A percentile compares a stretch with the other conserved stretches of the same genome.
Conservation (phyloP, 2,797 vertebrate species). For the Crypturellus tataupa region DNA sequence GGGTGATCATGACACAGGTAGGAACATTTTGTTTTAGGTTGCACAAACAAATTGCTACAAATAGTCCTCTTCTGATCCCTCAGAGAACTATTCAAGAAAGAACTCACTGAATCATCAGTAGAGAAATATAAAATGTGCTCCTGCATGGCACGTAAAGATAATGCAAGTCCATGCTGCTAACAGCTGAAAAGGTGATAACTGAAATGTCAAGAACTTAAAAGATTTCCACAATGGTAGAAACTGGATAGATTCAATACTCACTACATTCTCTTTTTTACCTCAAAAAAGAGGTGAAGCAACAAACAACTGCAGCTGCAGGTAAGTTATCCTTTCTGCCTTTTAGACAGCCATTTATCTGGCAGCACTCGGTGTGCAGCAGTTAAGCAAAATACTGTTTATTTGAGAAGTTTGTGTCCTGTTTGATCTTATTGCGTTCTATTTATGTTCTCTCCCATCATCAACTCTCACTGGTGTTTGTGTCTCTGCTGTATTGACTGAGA, state of each 20-base stretch:
- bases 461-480: conserved; percentile 6
- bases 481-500: conserved; percentile 37
- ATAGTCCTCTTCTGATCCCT: background rate
- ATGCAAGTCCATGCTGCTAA: background rate
- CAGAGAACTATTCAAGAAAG: background rate
- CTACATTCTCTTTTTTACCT: background rate
- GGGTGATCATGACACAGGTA: background rate
- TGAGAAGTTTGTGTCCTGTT: background rate
- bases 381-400: background rate
- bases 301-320: background rate
- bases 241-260: background rate
- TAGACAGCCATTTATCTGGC: background rate
- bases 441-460: conserved; percentile 1
- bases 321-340: background rate
- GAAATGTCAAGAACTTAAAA: background rate
- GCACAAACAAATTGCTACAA: fast-evolving
- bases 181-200: background rate
- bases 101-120: fast-evolving
- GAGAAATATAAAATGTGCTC: background rate
- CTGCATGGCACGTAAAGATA: background rate
- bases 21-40: fast-evolving
- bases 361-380: background rate
- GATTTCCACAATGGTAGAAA: background rate
- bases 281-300: background rate
- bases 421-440: background rate